Evolutionary conservation across 35 echinoderm and acorn worm genomes (phyloP), one percentile per base, ranked within the genome.

Genomic region (Patiria miniata): DNA sequence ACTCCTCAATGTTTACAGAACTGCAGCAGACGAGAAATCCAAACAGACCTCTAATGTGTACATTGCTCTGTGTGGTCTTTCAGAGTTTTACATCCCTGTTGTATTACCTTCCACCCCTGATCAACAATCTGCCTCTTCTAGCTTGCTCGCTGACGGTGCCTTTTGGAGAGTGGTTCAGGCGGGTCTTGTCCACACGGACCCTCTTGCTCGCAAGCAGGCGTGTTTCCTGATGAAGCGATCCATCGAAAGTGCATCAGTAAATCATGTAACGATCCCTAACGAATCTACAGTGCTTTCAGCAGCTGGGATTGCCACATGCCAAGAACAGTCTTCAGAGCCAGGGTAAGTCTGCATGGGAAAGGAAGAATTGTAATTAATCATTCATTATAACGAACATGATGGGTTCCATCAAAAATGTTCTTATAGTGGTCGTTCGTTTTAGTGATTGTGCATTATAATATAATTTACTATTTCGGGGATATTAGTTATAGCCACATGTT

Each of bases 131-230:
- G 10, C 12, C 8, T 57, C 39, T 9, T 82, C 78, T 17, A 39
- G 16, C 39, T 39, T 87, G 17, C 80, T 61, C 23, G 33, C 44
- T 5, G 37, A 86, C 26, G 10, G 51, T 5, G 40, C 40, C 36
- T 94, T 94, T 87, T 94, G 93, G 93, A 39, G 40, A 16, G 78
- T 94, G 7, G 18, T 94, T n/a, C 84, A 87, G 22, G 34, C 52
- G 26, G 93, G 93, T 6, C 81, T 94, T 10, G 29, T 94, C 10
- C 88, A 94, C 59, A 18, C 50, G 16, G 86, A 94, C 82, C 77
- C 93, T 39, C 89, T 94, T 7, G 82, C 93, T 40, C 78, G 93
- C 28, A 94, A 94, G 52, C 89, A 85, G 44, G 82, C 88, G 8
- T 39, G 77, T 2, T 94, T 89, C 60, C 79, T 94, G 23, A 50